Evolutionary conservation across 2,797 vertebrate species (phyloP).

Genomic region (Amphiprion clarkii): DNA sequence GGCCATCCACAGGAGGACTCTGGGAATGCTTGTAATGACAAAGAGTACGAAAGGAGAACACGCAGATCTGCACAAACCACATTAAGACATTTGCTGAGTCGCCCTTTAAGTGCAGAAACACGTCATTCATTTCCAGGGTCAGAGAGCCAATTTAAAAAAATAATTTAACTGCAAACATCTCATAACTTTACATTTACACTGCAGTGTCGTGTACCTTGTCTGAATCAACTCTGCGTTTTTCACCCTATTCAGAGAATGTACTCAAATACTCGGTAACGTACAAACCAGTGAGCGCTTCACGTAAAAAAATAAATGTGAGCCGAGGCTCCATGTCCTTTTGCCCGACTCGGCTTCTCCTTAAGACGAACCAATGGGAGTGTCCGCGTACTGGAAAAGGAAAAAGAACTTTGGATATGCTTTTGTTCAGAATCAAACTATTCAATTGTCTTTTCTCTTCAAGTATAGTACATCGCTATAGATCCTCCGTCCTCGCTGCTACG

Average conservation of each 20-base stretch:
- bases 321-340: conserved; percentile 43
- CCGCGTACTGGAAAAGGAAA: conserved; percentile 39
- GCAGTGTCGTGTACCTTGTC: conserved; percentile 49
- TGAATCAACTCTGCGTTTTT: conserved; percentile 44
- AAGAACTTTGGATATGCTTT: conserved; percentile 74
- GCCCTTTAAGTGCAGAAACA: conserved; percentile 66
- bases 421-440: conserved; percentile 56
- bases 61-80: conserved; percentile 49
- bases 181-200: conserved; percentile 62
- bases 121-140: conserved; percentile 60
- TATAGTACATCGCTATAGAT: conserved; percentile 62
- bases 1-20: conserved; percentile 60
- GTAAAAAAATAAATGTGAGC: conserved; percentile 78
- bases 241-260: conserved; percentile 49
- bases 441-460: conserved; percentile 71
- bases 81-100: conserved; percentile 65
- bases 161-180: conserved; percentile 72
- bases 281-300: conserved; percentile 57
- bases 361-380: conserved; percentile 55
- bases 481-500: conserved; percentile 38
- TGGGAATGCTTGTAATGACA: conserved; percentile 75
- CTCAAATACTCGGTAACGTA: conserved; percentile 64
- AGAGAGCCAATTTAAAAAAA: conserved; percentile 78
- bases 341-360: conserved; percentile 50
- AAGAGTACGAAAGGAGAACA: conserved; percentile 60